phyloP scores from a whole-genome alignment of 2,888 invertebrate species.

The Lottia gigantea region DNA sequence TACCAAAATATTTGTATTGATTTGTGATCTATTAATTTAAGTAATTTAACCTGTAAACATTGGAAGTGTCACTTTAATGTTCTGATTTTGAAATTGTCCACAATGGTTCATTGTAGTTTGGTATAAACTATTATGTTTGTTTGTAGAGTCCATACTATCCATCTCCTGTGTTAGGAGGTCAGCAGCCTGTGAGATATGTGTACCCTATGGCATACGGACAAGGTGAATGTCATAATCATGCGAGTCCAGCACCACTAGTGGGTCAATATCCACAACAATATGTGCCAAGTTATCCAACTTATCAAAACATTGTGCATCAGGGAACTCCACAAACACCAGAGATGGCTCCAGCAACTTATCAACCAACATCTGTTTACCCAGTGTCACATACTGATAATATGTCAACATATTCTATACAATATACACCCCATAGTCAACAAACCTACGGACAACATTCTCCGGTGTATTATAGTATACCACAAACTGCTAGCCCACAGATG shows the following conservation, averaged over 20 bases:
- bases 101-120: too few relatives aligned
- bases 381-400: conserved; percentile 25
- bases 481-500: conserved; percentile 29
- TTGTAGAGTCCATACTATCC: conserved; percentile 45
- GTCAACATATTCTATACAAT: conserved; percentile 35
- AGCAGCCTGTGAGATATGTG: conserved; percentile 46
- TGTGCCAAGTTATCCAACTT: conserved; percentile 21
- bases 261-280: conserved; percentile 22
- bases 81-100: too few relatives aligned
- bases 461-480: conserved; percentile 34
- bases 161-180: conserved; percentile 37
- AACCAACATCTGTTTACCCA: conserved; percentile 30
- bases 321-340: conserved; percentile 21
- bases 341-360: conserved; percentile 10
- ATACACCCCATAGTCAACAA: conserved; percentile 24
- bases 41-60: too few relatives aligned
- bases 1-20: too few relatives aligned
- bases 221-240: conserved; percentile 18
- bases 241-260: conserved; percentile 12
- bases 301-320: conserved; percentile 21
- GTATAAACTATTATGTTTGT: conserved; percentile 5
- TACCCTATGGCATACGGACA: conserved; percentile 37
- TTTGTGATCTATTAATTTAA: too few relatives aligned
- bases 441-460: conserved; percentile 29
- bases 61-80: too few relatives aligned